Evolutionary conservation across 2,797 vertebrate genomes (phyloP), one percentile per base, ranked within the genome.

Genomic region (Fistularia tabacaria): DNA sequence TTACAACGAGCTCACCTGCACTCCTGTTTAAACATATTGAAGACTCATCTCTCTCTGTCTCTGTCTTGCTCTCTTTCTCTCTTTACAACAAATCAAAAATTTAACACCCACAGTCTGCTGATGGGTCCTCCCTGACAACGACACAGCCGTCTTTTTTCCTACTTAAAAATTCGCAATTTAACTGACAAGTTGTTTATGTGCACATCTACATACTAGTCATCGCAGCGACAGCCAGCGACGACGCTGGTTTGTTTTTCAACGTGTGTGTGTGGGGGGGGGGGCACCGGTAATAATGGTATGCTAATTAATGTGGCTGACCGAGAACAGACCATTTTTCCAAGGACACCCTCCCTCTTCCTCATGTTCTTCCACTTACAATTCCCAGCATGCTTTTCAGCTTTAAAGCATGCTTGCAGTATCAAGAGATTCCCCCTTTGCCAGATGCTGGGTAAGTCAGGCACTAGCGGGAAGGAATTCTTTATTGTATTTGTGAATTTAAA

Each of bases 371-470:
- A 72, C 75, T 88, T 84, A 71, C 78, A 81, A 86, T 85, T 89
- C 87, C 85, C 86, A 87, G 82, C 73, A 81, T 84, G 83, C 81
- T 74, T 86, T 85, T 88, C 79, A 79, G 87, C 76, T 83, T 84
- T 83, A 84, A 80, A 88, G 83, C 74, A 75, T 43, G 64, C 74
- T 73, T 52, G 73, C 46, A 25, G 79, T 74, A 86, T 81, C 82
- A 78, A 82, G 83, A 88, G 80, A 86, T 67, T 82, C 73, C 83
- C 77, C 65, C 12, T 66, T 68, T 66, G 67, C 80, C 74, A 80
- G 77, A 83, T 82, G 77, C 84, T 60, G 71, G 60, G 73, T 64
- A 61, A 75, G 59, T 66, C 59, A 66, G 74, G 44, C 36, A 38
- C 66, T 68, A 39, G 54, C 59, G 56, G 73, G 69, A n/a, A 72